These are phyloP conservation scores for Ammodytes dubius DNA, from an alignment of 2,113 vertebrate species.

Conservation along the genomic window DNA sequence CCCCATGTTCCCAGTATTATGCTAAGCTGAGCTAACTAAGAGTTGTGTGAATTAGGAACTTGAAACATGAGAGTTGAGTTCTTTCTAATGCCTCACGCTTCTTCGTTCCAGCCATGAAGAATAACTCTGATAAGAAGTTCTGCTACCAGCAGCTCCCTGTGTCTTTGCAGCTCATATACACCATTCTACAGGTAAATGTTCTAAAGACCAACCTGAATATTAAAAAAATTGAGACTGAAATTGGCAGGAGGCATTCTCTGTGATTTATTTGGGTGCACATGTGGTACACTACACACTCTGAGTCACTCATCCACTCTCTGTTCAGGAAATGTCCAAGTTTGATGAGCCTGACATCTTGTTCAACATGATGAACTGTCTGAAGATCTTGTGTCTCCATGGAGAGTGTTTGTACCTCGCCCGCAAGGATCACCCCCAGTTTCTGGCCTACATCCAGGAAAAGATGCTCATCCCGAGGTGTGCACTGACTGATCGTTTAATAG, in stretches of 20 bases:
- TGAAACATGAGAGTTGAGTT: not conserved
- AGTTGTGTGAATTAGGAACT: not conserved
- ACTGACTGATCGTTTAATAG: not conserved
- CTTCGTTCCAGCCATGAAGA: constrained; percentile 89
- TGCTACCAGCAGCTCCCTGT: constrained; percentile 96
- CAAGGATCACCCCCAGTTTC: constrained; percentile 96
- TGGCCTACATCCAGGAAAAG: constrained; percentile 95
- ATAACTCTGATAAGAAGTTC: constrained; percentile 94
- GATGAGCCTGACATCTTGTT: constrained; percentile 99
- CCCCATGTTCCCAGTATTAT: not conserved
- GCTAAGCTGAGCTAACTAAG: not conserved
- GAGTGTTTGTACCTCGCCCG: constrained; percentile 94
- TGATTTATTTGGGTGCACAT: constrained; percentile 3
- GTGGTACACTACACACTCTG: not conserved
- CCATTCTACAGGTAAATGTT: constrained; percentile 92
- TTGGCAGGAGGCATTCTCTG: not conserved
- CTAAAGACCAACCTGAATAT: constrained; percentile 42
- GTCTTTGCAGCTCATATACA: constrained; percentile 95
- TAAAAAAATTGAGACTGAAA: not conserved
- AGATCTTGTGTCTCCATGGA: constrained; percentile 96
- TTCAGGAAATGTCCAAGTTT: constrained; percentile 97
- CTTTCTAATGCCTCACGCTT: not conserved
- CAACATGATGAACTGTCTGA: constrained; percentile 98
- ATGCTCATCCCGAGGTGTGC: constrained; percentile 94
- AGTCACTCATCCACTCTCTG: constrained; percentile 16